Conservation (phyloP, 2,113 vertebrate species). For the Terrapene triunguis region DNA sequence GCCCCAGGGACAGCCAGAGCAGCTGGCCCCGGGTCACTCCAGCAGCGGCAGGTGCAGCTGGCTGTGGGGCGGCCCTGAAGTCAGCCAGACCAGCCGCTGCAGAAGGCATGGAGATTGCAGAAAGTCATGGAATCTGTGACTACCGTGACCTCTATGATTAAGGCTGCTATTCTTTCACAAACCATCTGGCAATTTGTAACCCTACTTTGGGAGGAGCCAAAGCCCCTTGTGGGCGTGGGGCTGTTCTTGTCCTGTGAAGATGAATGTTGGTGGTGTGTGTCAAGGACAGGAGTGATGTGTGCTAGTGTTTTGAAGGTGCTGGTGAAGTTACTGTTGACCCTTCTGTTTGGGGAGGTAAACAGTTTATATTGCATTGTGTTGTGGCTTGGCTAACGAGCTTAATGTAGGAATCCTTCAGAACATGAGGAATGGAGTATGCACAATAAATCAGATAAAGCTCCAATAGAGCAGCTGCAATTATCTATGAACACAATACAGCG, state of each 20-base stretch:
- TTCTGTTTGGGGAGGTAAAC: too few species aligned
- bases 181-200: neutral
- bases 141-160: too few species aligned
- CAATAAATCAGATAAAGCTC: neutral
- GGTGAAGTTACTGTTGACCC: neutral
- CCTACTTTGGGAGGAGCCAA: neutral
- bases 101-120: too few species aligned
- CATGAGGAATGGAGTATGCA: neutral
- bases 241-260: neutral
- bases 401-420: neutral
- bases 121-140: too few species aligned
- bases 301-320: neutral
- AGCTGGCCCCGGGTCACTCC: too few species aligned
- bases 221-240: neutral
- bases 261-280: neutral
- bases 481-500: neutral
- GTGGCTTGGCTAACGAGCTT: neutral
- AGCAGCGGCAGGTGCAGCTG: too few species aligned
- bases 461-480: neutral
- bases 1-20: too few species aligned
- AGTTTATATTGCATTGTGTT: neutral
- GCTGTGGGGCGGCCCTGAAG: too few species aligned
- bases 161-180: too few species aligned
- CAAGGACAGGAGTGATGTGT: neutral
- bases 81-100: too few species aligned